phyloP scores from a whole-genome alignment of 2,113 vertebrate genomes.

The Hippoglossus stenolepis region DNA sequence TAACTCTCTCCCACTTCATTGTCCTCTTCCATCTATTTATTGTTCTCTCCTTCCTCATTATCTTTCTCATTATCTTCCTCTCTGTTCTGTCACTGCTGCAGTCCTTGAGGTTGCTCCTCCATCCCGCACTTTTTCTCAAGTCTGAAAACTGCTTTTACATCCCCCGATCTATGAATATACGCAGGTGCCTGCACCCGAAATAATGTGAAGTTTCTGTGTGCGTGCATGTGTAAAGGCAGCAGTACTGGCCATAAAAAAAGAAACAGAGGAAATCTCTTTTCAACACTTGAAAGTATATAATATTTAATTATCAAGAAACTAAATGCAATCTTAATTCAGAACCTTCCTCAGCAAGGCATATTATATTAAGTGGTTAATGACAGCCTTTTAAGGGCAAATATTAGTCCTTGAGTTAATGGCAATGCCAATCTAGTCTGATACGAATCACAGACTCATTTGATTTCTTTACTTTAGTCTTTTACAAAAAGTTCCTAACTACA shows the following conservation, averaged over 20 bases:
- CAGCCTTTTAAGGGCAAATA: too few relatives aligned
- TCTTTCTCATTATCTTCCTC: conserved; percentile 41
- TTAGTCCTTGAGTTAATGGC: too few relatives aligned
- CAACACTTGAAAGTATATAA: too few relatives aligned
- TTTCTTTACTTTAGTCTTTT: too few relatives aligned
- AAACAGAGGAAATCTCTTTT: not conserved
- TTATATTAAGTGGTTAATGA: too few relatives aligned
- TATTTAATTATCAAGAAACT: not conserved
- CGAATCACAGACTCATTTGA: too few relatives aligned
- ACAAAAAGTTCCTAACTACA: not conserved
- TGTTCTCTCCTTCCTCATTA: conserved; percentile 35
- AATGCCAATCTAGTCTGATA: too few relatives aligned
- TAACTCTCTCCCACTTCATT: conserved; percentile 12
- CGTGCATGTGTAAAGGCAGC: not conserved
- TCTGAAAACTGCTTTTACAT: conserved; percentile 4
- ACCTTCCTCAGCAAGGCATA: not conserved
- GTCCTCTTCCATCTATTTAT: conserved; percentile 31
- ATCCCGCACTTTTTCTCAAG: conserved; percentile 16
- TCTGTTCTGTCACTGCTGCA: conserved; percentile 12
- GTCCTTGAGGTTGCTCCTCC: conserved; percentile 29
- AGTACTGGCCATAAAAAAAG: not conserved
- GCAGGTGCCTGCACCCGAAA: conserved; percentile 3
- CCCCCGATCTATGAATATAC: not conserved
- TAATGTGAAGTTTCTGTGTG: not conserved
- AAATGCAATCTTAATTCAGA: not conserved